Percentiles rank a stretch among this genome's conserved stretches.
These are phyloP conservation scores for Eupeodes luniger DNA, from an alignment of 2,888 invertebrate species.

Conservation along the genomic window DNA sequence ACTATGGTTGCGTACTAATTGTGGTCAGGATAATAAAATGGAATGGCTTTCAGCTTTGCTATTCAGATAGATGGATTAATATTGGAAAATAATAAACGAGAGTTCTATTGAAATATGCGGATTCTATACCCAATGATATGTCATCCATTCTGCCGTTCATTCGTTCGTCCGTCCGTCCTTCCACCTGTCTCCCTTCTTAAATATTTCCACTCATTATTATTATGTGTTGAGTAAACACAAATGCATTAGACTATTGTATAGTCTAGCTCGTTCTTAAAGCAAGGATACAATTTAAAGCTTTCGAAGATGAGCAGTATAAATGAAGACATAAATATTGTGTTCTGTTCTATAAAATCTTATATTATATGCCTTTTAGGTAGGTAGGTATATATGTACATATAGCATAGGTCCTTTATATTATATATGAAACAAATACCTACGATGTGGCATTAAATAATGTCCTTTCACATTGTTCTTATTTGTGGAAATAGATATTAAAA, in stretches of 20 bases:
- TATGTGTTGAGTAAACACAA: neutral
- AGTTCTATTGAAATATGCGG: constrained; percentile 66
- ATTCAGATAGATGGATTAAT: constrained; percentile 74
- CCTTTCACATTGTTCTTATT: constrained; percentile 16
- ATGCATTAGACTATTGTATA: constrained; percentile 12
- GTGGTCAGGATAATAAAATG: constrained; percentile 83
- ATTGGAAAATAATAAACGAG: constrained; percentile 73
- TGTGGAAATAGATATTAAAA: constrained; percentile 1
- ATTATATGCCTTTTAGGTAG: too few relatives aligned
- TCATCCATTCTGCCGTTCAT: neutral
- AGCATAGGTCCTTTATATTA: neutral
- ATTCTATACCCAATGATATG: constrained; percentile 49
- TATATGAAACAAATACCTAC: neutral
- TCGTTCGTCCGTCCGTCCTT: neutral
- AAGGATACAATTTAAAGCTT: constrained; percentile 12
- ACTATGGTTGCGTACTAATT: constrained; percentile 80
- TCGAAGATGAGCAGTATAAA: constrained; percentile 26
- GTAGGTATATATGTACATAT: too few relatives aligned
- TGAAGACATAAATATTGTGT: constrained; percentile 16
- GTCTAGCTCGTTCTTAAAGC: neutral
- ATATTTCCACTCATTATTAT: constrained; percentile 1
- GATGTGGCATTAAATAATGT: constrained; percentile 46
- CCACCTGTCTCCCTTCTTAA: neutral
- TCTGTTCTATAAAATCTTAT: neutral
- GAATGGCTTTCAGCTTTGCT: constrained; percentile 81